phyloP scores from a whole-genome alignment of 2,888 invertebrate genomes.

The Troides helena region DNA sequence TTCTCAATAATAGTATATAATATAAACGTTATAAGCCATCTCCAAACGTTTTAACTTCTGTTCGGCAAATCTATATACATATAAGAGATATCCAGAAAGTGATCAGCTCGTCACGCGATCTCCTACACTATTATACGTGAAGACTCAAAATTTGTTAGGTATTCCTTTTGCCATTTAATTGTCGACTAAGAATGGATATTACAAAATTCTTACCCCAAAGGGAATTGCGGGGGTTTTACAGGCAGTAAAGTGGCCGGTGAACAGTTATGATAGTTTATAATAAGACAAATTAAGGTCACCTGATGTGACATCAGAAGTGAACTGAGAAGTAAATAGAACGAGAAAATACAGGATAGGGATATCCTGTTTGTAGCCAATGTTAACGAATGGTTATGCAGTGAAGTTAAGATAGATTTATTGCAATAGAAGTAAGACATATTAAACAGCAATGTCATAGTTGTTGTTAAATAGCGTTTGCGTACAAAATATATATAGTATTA shows the following conservation, averaged over 20 bases:
- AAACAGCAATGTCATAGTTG: neutral
- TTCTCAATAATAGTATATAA: conserved; percentile 18
- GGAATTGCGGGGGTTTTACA: too few relatives aligned
- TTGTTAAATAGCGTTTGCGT: neutral
- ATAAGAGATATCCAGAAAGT: too few relatives aligned
- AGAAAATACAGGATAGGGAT: neutral
- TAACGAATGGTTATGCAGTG: neutral
- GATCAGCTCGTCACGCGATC: too few relatives aligned
- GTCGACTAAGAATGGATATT: too few relatives aligned
- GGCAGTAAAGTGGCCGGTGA: too few relatives aligned
- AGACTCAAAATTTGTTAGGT: too few relatives aligned
- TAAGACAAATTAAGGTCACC: neutral
- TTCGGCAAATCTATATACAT: too few relatives aligned
- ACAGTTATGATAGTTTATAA: neutral
- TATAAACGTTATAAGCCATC: conserved; percentile 3
- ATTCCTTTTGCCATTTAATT: too few relatives aligned
- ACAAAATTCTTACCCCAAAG: too few relatives aligned
- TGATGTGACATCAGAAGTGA: neutral
- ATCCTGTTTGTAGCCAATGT: neutral
- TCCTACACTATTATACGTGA: too few relatives aligned
- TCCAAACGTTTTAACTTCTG: neutral
- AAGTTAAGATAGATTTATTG: neutral
- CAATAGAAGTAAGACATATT: neutral
- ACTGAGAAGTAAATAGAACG: neutral
- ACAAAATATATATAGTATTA: neutral